These are phyloP conservation scores for Adineta ricciae DNA, from an alignment of 2,888 invertebrate genomes.

Conservation along the genomic window DNA sequence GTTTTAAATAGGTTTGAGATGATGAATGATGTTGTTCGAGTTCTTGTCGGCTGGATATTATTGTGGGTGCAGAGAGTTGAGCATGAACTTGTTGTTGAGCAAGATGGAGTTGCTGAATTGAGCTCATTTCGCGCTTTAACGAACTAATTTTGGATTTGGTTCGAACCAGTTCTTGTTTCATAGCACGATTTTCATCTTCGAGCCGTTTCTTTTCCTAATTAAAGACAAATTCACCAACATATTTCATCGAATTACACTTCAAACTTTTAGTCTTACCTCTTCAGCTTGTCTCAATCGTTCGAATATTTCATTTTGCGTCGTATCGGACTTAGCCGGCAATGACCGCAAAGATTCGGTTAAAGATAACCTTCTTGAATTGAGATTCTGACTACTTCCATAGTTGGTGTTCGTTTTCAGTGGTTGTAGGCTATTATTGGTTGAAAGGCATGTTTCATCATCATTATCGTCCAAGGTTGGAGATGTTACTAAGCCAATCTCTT, in stretches of 20 bases:
- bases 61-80: neutral
- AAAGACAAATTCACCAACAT: neutral
- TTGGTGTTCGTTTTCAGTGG: neutral
- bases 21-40: neutral
- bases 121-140: constrained; percentile 20
- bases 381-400: constrained; percentile 2
- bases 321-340: neutral
- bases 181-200: constrained; percentile 22
- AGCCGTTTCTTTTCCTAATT: neutral
- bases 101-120: constrained; percentile 24
- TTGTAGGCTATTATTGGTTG: neutral
- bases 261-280: constrained; percentile 29
- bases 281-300: constrained; percentile 9
- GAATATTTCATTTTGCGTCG: constrained; percentile 30
- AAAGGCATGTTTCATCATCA: neutral
- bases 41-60: neutral
- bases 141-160: constrained; percentile 24
- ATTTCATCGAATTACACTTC: neutral
- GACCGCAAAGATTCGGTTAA: neutral
- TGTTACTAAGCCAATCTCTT: neutral
- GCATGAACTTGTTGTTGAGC: neutral
- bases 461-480: neutral
- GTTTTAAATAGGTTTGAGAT: neutral
- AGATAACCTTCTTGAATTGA: neutral
- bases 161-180: constrained; percentile 23